A percentile compares a stretch with the other conserved stretches of the same genome.
phyloP scores from a whole-genome alignment of 2,113 vertebrate genomes.

The Trematomus loennbergii region DNA sequence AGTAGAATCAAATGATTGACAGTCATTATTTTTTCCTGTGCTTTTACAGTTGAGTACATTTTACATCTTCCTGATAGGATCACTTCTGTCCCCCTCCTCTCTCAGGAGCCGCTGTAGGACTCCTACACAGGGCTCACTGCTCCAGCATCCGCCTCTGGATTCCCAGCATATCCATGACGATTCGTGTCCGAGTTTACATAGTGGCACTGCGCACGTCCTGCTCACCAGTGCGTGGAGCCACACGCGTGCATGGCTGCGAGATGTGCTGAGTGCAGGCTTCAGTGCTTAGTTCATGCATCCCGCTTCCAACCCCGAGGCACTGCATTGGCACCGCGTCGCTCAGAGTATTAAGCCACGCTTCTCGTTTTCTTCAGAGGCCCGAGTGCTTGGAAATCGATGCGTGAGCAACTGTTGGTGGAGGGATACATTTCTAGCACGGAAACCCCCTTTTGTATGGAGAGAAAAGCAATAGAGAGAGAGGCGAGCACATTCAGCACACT shows the following conservation, averaged over 20 bases:
- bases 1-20: neutral
- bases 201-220: constrained; percentile 57
- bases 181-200: constrained; percentile 52
- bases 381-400: constrained; percentile 60
- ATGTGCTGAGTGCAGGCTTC: constrained; percentile 37
- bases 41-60: constrained; percentile 6
- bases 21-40: neutral
- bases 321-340: constrained; percentile 47
- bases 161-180: constrained; percentile 52
- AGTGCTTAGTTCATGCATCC: constrained; percentile 44
- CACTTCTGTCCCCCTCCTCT: neutral
- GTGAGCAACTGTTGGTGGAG: constrained; percentile 48
- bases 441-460: neutral
- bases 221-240: constrained; percentile 66
- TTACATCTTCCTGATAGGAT: neutral
- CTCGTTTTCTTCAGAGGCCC: constrained; percentile 42
- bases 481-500: constrained; percentile 5
- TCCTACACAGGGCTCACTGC: constrained; percentile 31
- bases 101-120: constrained; percentile 22
- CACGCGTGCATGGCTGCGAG: constrained; percentile 40
- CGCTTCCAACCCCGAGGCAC: constrained; percentile 50
- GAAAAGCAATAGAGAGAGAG: neutral
- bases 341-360: constrained; percentile 47
- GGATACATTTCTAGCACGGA: constrained; percentile 28
- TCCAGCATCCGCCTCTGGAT: constrained; percentile 50